Conservation (phyloP, 2,113 vertebrate species). For the Clarias magur region DNA sequence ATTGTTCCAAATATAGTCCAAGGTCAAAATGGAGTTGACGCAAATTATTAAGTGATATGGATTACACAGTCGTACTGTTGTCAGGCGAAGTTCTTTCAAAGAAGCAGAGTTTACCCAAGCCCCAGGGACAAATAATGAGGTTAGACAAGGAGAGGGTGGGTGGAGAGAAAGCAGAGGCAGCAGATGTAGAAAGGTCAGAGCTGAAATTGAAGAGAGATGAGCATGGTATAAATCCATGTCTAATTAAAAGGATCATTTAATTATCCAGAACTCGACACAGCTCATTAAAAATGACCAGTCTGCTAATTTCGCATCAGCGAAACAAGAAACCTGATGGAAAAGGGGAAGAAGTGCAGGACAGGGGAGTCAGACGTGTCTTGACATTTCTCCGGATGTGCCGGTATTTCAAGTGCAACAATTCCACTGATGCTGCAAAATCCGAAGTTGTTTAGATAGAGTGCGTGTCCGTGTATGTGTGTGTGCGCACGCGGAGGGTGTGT, state of each 20-base stretch:
- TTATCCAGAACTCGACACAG: constrained; percentile 47
- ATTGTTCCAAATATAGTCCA: constrained; percentile 24
- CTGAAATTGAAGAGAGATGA: constrained; percentile 44
- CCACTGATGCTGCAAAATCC: constrained; percentile 36
- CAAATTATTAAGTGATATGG: constrained; percentile 10
- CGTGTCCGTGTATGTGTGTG: constrained; percentile 49
- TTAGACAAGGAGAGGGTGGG: constrained; percentile 51
- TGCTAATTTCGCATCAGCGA: constrained; percentile 41
- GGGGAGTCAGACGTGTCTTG: constrained; percentile 8
- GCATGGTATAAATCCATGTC: constrained; percentile 48
- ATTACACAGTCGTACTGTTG: neutral
- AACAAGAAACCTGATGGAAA: neutral
- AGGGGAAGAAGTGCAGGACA: neutral
- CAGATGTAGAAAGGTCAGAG: constrained; percentile 46
- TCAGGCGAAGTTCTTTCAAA: constrained; percentile 28
- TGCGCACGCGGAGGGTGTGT: constrained; percentile 32
- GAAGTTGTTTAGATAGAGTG: constrained; percentile 25
- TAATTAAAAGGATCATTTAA: constrained; percentile 56
- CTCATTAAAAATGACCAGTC: constrained; percentile 55
- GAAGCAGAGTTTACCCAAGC: constrained; percentile 30
- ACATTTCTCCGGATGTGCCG: neutral
- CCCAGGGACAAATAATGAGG: constrained; percentile 41
- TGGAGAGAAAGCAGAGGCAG: constrained; percentile 48
- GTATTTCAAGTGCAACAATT: constrained; percentile 2
- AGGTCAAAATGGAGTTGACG: neutral